Evolutionary conservation across 2,888 invertebrate genomes (phyloP).

Genomic region (Cryptophagus acutangulus): DNA sequence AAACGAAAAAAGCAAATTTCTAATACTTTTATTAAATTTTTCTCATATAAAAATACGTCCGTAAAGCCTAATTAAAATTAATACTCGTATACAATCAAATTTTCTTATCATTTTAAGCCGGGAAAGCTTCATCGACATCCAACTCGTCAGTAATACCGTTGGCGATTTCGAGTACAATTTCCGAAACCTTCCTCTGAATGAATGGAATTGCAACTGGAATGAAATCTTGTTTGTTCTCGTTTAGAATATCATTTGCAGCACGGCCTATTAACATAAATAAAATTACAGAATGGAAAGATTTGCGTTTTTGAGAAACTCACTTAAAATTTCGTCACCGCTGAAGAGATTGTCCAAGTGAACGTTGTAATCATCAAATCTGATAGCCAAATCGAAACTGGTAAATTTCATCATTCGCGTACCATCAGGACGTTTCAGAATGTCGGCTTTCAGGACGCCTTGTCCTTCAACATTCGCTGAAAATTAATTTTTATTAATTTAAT

Average conservation of each 20-base stretch:
- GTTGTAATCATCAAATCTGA: slow-evolving; percentile 55
- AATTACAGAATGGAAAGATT: slow-evolving; percentile 4
- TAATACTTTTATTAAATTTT: no score
- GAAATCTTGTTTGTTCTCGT: slow-evolving; percentile 17
- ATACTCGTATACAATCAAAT: background rate
- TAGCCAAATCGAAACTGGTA: slow-evolving; percentile 47
- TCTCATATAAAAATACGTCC: no score
- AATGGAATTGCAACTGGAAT: slow-evolving; percentile 40
- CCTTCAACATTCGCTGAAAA: slow-evolving; percentile 52
- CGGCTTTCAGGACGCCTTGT: slow-evolving; percentile 43
- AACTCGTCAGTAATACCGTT: slow-evolving; percentile 43
- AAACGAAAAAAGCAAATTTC: no score
- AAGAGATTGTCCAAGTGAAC: slow-evolving; percentile 57
- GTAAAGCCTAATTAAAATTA: no score
- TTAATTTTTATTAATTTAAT: background rate
- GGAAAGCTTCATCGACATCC: slow-evolving; percentile 23
- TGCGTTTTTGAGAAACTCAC: slow-evolving; percentile 38
- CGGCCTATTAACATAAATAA: slow-evolving; percentile 15
- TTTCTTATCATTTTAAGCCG: slow-evolving; percentile 12
- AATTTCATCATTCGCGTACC: slow-evolving; percentile 49
- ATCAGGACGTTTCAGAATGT: slow-evolving; percentile 45
- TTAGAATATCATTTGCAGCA: slow-evolving; percentile 15
- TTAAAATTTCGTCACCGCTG: slow-evolving; percentile 56
- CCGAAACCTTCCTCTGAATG: slow-evolving; percentile 52
- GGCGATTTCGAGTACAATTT: slow-evolving; percentile 54